A percentile compares a stretch with the other conserved stretches of the same genome.
Conservation (phyloP, 2,113 vertebrate genomes). For the Datnioides undecimradiatus region DNA sequence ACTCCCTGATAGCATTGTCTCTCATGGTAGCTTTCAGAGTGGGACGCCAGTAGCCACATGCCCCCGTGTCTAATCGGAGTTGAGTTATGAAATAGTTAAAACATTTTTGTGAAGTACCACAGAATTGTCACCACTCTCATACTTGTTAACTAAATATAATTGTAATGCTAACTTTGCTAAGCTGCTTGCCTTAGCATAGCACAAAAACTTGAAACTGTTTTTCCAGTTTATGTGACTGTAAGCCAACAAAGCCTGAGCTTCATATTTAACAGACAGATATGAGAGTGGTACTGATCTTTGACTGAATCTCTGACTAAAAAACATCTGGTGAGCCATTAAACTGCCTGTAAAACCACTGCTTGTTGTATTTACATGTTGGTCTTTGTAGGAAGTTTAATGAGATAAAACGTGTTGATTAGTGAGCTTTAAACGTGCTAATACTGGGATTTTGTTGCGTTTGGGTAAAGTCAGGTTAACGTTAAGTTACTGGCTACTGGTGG, state of each 20-base stretch:
- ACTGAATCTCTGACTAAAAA: too few relatives aligned
- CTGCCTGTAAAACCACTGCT: neutral
- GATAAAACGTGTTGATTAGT: neutral
- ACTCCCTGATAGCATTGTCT: slow-evolving; percentile 32
- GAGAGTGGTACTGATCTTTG: too few relatives aligned
- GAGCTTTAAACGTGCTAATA: neutral
- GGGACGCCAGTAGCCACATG: slow-evolving; percentile 2
- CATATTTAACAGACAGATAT: too few relatives aligned
- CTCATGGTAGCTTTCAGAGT: slow-evolving; percentile 26
- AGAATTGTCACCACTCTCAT: neutral
- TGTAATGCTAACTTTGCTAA: neutral
- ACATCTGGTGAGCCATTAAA: too few relatives aligned
- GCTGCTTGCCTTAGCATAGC: neutral
- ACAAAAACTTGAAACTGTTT: neutral
- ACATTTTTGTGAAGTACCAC: neutral
- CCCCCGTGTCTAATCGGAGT: slow-evolving; percentile 15
- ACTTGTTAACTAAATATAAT: neutral
- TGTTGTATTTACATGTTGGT: neutral
- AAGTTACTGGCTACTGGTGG: neutral
- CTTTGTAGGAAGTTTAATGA: neutral
- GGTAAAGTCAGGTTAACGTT: neutral
- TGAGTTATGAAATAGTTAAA: neutral
- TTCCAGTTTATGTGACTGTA: too few relatives aligned
- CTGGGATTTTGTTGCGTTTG: neutral
- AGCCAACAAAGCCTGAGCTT: too few relatives aligned